Evolutionary conservation across 2,888 invertebrate genomes (phyloP).

Genomic region (Ornithoptera priamus): DNA sequence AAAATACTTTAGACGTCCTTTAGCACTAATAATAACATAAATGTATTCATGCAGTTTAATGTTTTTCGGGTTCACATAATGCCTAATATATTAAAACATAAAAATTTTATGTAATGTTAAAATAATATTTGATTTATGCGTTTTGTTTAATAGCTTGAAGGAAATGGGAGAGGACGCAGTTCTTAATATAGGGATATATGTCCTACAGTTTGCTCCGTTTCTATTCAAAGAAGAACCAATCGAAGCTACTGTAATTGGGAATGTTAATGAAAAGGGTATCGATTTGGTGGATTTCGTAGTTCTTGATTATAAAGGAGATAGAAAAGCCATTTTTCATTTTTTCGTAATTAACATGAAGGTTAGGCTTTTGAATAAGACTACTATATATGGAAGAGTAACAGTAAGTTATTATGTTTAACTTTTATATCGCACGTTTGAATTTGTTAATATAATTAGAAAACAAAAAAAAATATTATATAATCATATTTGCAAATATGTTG

Average conservation of each 20-base stretch:
- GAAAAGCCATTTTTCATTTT: constrained; percentile 83
- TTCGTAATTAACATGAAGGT: constrained; percentile 71
- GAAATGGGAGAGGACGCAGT: constrained; percentile 88
- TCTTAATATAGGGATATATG: constrained; percentile 89
- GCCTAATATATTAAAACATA: not conserved
- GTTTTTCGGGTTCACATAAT: no score
- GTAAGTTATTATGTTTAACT: constrained; percentile 46
- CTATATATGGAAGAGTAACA: constrained; percentile 81
- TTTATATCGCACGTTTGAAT: not conserved
- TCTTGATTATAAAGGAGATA: constrained; percentile 81
- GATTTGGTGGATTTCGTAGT: constrained; percentile 83
- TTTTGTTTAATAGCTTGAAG: constrained; percentile 39
- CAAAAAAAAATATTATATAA: no score
- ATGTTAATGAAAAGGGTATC: constrained; percentile 84
- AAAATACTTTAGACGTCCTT: no score
- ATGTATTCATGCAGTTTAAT: no score
- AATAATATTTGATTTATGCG: no score
- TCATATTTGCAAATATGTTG: no score
- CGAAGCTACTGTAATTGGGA: constrained; percentile 84
- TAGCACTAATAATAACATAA: no score
- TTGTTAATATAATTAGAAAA: not conserved
- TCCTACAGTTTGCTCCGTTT: constrained; percentile 85
- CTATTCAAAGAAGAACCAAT: constrained; percentile 85
- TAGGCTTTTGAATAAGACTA: constrained; percentile 80
- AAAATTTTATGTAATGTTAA: no score